phyloP scores from a whole-genome alignment of 2,797 vertebrate genomes.

The Mus minutoides region DNA sequence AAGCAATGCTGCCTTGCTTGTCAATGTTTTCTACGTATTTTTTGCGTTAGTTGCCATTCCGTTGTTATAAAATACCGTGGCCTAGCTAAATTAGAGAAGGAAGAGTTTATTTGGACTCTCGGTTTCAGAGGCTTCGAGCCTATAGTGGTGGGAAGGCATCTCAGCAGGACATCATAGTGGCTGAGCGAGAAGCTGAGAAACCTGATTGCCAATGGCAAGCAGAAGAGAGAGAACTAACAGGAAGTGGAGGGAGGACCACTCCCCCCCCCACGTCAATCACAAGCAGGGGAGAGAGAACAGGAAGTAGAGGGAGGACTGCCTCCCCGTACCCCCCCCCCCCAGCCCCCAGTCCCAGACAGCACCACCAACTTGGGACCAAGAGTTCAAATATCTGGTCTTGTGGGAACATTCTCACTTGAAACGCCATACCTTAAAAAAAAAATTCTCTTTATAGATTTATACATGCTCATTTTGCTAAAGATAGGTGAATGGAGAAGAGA shows the following conservation, averaged over 20 bases:
- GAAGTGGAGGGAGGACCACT: neutral
- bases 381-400: neutral
- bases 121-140: neutral
- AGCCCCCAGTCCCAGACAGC: neutral
- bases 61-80: neutral
- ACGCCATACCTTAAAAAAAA: neutral
- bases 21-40: neutral
- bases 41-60: neutral
- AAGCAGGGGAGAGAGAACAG: neutral
- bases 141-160: neutral
- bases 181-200: neutral
- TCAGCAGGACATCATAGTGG: neutral
- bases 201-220: neutral
- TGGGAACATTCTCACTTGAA: neutral
- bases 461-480: neutral
- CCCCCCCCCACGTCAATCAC: too few species aligned
- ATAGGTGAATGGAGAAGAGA: neutral
- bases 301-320: neutral
- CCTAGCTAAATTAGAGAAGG: neutral
- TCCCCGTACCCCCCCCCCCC: fast-evolving
- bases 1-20: neutral
- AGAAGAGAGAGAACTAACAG: neutral
- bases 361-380: neutral
- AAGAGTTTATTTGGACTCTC: neutral
- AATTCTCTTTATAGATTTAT: neutral